Conservation (phyloP, 2,888 invertebrate genomes). For the Agrochola circellaris region DNA sequence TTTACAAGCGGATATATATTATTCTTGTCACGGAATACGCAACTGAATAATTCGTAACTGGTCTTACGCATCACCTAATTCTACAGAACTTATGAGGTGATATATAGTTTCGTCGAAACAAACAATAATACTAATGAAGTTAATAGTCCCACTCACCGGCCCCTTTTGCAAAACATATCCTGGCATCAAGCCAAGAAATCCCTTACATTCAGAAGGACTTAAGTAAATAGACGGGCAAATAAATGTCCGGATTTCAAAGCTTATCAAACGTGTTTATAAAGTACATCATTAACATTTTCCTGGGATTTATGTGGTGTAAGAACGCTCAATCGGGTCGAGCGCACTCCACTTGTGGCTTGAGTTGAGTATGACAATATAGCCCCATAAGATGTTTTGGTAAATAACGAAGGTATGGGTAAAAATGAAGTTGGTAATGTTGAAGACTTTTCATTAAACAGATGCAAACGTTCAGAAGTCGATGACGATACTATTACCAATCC, state of each 20-base stretch:
- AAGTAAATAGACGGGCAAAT: slow-evolving; percentile 16
- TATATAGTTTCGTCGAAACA: slow-evolving; percentile 8
- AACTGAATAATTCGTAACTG: neutral
- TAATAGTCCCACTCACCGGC: slow-evolving; percentile 24
- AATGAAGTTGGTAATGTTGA: neutral
- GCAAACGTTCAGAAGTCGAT: neutral
- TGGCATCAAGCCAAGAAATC: slow-evolving; percentile 39
- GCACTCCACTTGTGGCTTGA: slow-evolving; percentile 18
- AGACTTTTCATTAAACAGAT: neutral
- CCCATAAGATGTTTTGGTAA: no score
- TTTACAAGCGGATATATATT: neutral
- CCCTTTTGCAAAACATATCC: slow-evolving; percentile 13
- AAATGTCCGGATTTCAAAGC: slow-evolving; percentile 45
- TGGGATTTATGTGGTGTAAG: slow-evolving; percentile 9
- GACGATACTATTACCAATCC: neutral
- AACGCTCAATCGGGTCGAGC: slow-evolving; percentile 1
- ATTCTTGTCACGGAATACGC: neutral
- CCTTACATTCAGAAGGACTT: slow-evolving; percentile 15
- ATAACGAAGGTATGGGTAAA: neutral
- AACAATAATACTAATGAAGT: slow-evolving; percentile 20
- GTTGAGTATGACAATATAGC: neutral
- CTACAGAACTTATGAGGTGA: neutral
- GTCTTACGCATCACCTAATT: neutral
- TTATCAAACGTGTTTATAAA: slow-evolving; percentile 46
- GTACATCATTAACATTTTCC: slow-evolving; percentile 40